Percentiles rank a stretch among this genome's conserved stretches.
Evolutionary conservation across 2,888 invertebrate genomes (phyloP).

Genomic region (Carterocephalus palaemon): DNA sequence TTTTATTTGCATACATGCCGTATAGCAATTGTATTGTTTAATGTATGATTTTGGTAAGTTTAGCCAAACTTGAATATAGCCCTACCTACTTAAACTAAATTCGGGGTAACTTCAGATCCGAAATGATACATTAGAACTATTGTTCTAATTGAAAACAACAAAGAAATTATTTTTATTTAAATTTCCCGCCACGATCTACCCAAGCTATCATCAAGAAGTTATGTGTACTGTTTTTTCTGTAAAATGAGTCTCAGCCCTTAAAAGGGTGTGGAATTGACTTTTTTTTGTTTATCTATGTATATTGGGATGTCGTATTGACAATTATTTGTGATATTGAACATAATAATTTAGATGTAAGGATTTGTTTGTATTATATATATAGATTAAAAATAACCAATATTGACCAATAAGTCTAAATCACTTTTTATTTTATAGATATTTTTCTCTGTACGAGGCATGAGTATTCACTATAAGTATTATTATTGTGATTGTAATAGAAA

Average conservation of each 20-base stretch:
- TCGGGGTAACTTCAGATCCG: too few relatives aligned
- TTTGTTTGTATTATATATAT: constrained; percentile 13
- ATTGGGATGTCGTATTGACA: constrained; percentile 27
- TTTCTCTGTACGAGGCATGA: constrained; percentile 2
- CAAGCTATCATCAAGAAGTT: too few relatives aligned
- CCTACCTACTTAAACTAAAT: too few relatives aligned
- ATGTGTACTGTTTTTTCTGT: constrained; percentile 8
- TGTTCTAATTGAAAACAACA: too few relatives aligned
- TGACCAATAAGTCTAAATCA: constrained; percentile 16
- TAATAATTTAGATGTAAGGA: constrained; percentile 27
- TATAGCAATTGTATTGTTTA: too few relatives aligned
- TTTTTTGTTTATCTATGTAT: constrained; percentile 21
- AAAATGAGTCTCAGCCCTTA: constrained; percentile 12
- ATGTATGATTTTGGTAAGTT: too few relatives aligned
- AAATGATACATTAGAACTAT: too few relatives aligned
- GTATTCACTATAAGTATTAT: constrained; percentile 51
- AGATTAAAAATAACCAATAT: constrained; percentile 9
- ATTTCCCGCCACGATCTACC: too few relatives aligned
- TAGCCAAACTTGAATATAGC: too few relatives aligned
- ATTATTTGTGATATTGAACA: constrained; percentile 31
- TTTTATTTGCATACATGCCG: too few relatives aligned
- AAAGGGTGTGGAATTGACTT: constrained; percentile 21
- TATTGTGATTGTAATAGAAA: constrained; percentile 41
- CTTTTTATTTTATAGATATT: neutral
- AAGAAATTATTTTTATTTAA: too few relatives aligned